phyloP scores from a whole-genome alignment of 1,140 invertebrate species.

The Elymnias hypermnestra region DNA sequence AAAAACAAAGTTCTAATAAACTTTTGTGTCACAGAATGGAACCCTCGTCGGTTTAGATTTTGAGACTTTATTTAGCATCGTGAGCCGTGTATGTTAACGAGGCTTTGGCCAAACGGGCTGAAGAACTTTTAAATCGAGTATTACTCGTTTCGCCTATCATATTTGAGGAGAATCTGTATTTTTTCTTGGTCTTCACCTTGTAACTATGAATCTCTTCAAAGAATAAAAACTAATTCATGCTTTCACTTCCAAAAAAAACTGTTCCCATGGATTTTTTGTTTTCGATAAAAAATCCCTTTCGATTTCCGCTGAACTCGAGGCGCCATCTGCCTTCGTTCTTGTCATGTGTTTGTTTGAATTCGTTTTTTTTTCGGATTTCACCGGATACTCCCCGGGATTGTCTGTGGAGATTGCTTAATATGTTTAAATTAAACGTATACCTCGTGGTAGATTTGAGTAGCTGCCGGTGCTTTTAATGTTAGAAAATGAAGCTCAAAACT shows the following conservation, averaged over 20 bases:
- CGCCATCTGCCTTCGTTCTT: constrained; percentile 67
- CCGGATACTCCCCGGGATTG: constrained; percentile 48
- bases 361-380: constrained; percentile 57
- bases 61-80: too few species aligned
- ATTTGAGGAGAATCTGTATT: too few species aligned
- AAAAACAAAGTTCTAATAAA: too few species aligned
- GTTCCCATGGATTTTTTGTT: constrained; percentile 58
- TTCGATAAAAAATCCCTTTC: constrained; percentile 61
- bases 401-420: constrained; percentile 13
- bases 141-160: too few species aligned
- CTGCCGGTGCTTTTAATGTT: too few species aligned
- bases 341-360: constrained; percentile 61
- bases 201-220: neutral
- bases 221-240: constrained; percentile 28
- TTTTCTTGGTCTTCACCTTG: too few species aligned
- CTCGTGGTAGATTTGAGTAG: neutral
- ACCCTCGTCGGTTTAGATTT: too few species aligned
- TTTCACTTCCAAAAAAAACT: constrained; percentile 51
- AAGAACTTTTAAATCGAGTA: too few species aligned
- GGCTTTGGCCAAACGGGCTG: too few species aligned
- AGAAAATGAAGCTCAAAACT: too few species aligned
- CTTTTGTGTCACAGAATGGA: too few species aligned
- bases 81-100: too few species aligned
- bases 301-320: constrained; percentile 57
- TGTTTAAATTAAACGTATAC: constrained; percentile 7